Conservation (phyloP, 2,888 invertebrate genomes). For the Pseudeuparius sepicola region DNA sequence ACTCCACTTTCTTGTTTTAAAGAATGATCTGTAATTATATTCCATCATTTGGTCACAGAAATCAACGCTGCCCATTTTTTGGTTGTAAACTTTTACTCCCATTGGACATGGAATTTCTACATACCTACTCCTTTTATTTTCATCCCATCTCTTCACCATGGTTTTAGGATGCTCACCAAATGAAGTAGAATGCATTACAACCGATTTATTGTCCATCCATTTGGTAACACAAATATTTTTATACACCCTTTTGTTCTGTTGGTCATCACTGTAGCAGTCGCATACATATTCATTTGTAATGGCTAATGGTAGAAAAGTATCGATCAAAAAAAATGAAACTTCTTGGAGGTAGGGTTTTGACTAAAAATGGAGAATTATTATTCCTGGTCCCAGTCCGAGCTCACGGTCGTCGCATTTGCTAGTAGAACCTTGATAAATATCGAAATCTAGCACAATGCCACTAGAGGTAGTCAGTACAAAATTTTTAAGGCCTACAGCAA, state of each 20-base stretch:
- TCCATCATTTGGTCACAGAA: slow-evolving; percentile 27
- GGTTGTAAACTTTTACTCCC: slow-evolving; percentile 27
- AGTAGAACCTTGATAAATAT: slow-evolving; percentile 30
- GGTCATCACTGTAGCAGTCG: no score
- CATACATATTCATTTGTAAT: no score
- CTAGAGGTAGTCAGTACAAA: slow-evolving; percentile 27
- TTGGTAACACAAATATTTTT: slow-evolving; percentile 24
- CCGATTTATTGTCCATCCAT: slow-evolving; percentile 16
- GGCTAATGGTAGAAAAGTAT: no score
- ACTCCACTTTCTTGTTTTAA: slow-evolving; percentile 29
- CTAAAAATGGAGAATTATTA: no score
- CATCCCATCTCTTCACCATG: slow-evolving; percentile 19
- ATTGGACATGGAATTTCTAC: slow-evolving; percentile 25
- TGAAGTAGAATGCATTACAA: slow-evolving; percentile 22
- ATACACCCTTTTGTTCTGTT: no score
- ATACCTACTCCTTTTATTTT: slow-evolving; percentile 6
- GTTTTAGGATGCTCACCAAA: slow-evolving; percentile 25
- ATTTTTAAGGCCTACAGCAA: slow-evolving; percentile 32
- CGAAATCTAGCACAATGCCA: slow-evolving; percentile 26
- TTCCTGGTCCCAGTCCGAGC: no score
- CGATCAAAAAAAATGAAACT: no score
- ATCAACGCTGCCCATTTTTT: slow-evolving; percentile 29
- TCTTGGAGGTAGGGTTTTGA: no score
- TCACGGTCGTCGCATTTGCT: no score
- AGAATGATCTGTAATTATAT: slow-evolving; percentile 26